Evolutionary conservation across 1,140 invertebrate genomes (phyloP).

Genomic region (Solen grandis): DNA sequence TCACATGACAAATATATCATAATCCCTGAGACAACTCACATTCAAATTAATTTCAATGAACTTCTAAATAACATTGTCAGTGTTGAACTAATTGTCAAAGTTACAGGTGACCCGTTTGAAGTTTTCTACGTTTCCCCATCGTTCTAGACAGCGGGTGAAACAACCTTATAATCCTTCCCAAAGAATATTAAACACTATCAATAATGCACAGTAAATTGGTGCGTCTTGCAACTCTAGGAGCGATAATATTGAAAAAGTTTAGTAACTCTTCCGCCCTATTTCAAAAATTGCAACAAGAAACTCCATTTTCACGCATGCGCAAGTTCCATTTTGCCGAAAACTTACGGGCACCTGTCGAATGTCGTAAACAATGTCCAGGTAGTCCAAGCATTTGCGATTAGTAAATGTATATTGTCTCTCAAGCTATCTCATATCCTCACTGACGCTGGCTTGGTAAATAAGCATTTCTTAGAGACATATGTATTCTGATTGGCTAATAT

Average conservation of each 20-base stretch:
- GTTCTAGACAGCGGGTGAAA: background rate
- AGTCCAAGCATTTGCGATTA: too few species aligned
- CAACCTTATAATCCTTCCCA: background rate
- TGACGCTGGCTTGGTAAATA: too few species aligned
- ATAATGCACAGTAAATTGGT: background rate
- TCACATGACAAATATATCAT: conserved; percentile 51
- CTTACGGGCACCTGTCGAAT: too few species aligned
- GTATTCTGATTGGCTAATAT: too few species aligned
- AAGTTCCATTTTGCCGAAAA: conserved; percentile 4
- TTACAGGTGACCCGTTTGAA: conserved; percentile 26
- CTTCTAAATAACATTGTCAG: background rate
- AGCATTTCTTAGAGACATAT: too few species aligned
- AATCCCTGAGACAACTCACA: conserved; percentile 15
- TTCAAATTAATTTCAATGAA: conserved; percentile 6
- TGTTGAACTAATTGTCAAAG: background rate
- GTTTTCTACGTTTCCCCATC: conserved; percentile 18
- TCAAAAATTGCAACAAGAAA: conserved; percentile 56
- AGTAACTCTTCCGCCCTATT: conserved; percentile 56
- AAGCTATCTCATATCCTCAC: too few species aligned
- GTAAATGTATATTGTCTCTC: too few species aligned
- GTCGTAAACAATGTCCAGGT: too few species aligned
- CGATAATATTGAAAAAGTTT: conserved; percentile 16
- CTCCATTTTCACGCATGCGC: conserved; percentile 55
- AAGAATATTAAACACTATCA: background rate
- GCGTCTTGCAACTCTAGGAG: background rate